A percentile compares a stretch with the other conserved stretches of the same genome.
Conservation (phyloP, 2,797 vertebrate genomes). For the Spinus olivaceus region DNA sequence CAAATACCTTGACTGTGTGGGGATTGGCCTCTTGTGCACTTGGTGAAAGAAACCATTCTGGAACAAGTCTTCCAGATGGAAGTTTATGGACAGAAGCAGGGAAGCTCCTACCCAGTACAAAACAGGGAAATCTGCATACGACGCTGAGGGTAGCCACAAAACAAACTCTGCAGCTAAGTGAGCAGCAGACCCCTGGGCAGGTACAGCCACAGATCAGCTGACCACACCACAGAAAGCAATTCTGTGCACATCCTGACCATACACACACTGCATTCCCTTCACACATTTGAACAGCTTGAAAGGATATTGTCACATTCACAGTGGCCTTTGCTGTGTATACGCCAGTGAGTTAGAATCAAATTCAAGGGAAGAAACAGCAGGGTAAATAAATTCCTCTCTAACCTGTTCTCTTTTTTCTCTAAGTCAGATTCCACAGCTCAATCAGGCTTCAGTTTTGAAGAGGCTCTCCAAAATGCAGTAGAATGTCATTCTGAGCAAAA, state of each 20-base stretch:
- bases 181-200: background rate
- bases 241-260: background rate
- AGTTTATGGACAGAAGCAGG: background rate
- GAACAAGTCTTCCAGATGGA: background rate
- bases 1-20: accelerated
- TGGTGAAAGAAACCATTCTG: accelerated
- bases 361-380: background rate
- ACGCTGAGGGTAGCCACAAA: accelerated
- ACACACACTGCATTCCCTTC: accelerated
- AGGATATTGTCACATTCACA: accelerated
- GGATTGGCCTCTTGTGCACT: background rate
- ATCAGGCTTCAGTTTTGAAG: background rate
- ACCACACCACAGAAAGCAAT: background rate
- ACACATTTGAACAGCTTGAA: background rate
- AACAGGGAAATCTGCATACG: background rate
- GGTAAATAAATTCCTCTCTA: background rate
- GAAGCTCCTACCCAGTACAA: background rate
- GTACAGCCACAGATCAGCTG: background rate
- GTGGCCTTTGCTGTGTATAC: background rate
- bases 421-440: background rate
- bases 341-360: accelerated
- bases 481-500: background rate
- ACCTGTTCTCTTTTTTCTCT: background rate
- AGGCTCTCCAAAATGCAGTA: background rate
- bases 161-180: background rate